These are phyloP conservation scores for Neosilurus mollespiculum DNA, from an alignment of 2,797 vertebrate species.

Conservation along the genomic window DNA sequence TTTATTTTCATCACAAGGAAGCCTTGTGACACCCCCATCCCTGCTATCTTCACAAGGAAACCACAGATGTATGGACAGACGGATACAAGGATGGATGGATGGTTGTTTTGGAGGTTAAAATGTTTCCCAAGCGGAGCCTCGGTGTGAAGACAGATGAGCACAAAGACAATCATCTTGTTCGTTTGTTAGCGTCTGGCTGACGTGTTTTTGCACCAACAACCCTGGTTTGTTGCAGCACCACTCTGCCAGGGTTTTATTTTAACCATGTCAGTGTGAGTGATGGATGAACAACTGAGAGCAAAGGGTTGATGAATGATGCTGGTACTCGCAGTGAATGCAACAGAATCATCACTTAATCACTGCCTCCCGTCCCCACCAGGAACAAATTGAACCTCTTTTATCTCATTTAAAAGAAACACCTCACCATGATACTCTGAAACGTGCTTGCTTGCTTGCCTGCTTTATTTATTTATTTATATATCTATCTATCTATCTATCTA, in stretches of 20 bases:
- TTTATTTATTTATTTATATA: background rate
- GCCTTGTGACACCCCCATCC: constrained; percentile 35
- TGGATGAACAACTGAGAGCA: constrained; percentile 24
- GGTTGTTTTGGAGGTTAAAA: constrained; percentile 51
- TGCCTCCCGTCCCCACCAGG: background rate
- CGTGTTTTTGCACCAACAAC: constrained; percentile 13
- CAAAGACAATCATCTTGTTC: constrained; percentile 16
- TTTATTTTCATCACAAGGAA: constrained; percentile 42
- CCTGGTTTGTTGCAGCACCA: constrained; percentile 33
- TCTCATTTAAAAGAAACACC: background rate
- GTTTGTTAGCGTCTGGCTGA: constrained; percentile 17
- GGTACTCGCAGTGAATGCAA: constrained; percentile 14
- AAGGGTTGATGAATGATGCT: constrained; percentile 38
- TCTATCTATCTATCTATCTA: background rate
- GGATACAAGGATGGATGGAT: background rate
- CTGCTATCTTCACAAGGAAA: constrained; percentile 49
- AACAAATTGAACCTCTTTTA: background rate
- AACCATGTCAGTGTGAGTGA: constrained; percentile 19
- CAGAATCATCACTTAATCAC: background rate
- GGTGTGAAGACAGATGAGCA: constrained; percentile 22
- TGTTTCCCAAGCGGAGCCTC: constrained; percentile 45
- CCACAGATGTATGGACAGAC: constrained; percentile 1
- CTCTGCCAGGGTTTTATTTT: constrained; percentile 9
- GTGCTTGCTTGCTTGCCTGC: background rate
- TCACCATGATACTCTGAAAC: too few relatives aligned